phyloP scores from a whole-genome alignment of 2,888 invertebrate species.

The Seira musarum region DNA sequence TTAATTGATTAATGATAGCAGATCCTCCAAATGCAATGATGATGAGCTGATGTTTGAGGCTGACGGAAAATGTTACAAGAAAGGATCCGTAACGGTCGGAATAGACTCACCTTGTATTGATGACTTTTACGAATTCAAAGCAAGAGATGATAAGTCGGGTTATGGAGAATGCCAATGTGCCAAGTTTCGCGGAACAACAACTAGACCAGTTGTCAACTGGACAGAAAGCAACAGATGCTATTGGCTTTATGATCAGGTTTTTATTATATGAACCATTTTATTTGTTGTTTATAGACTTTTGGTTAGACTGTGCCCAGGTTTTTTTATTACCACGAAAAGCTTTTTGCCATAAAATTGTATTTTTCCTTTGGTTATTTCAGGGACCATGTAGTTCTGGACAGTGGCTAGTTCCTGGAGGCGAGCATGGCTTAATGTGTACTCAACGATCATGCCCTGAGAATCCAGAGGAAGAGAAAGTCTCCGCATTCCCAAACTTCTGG shows the following conservation, averaged over 20 bases:
- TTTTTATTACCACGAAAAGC: too few species aligned
- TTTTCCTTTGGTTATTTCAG: too few species aligned
- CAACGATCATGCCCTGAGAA: slow-evolving; percentile 51
- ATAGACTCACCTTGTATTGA: slow-evolving; percentile 23
- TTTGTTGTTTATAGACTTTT: too few species aligned
- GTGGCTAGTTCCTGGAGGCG: slow-evolving; percentile 31
- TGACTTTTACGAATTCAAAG: slow-evolving; percentile 18
- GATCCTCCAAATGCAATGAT: neutral
- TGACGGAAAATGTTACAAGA: slow-evolving; percentile 32
- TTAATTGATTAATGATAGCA: too few species aligned
- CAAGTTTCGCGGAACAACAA: slow-evolving; percentile 22
- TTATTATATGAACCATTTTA: neutral
- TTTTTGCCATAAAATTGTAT: too few species aligned
- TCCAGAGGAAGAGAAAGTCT: slow-evolving; percentile 8
- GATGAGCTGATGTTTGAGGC: slow-evolving; percentile 21
- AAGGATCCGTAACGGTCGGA: slow-evolving; percentile 19
- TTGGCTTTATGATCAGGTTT: slow-evolving; percentile 53
- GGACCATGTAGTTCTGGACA: slow-evolving; percentile 48
- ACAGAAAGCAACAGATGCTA: slow-evolving; percentile 37
- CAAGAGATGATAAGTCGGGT: slow-evolving; percentile 23
- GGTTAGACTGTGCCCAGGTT: too few species aligned
- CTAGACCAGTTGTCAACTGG: slow-evolving; percentile 47
- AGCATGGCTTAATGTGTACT: slow-evolving; percentile 13
- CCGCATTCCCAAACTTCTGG: slow-evolving; percentile 27
- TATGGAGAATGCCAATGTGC: slow-evolving; percentile 35